Percentiles rank a stretch among this genome's conserved stretches.
Conservation (phyloP, 2,797 vertebrate genomes). For the Sebastes cheni region DNA sequence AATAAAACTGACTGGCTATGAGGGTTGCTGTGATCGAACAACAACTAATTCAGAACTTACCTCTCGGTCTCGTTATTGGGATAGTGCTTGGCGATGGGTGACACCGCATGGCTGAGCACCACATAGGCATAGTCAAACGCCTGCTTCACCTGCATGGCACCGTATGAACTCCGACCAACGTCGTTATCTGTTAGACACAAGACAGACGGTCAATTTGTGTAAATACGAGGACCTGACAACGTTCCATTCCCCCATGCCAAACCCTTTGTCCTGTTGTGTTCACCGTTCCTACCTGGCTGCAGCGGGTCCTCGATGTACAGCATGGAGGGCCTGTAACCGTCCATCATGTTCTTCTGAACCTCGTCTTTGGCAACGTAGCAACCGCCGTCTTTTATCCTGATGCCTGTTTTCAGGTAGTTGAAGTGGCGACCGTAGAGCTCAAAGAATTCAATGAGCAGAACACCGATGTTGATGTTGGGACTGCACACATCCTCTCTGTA, state of each 20-base stretch:
- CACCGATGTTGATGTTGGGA: slow-evolving; percentile 94
- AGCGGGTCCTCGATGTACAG: slow-evolving; percentile 97
- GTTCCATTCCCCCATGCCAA: not conserved
- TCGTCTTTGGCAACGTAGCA: slow-evolving; percentile 98
- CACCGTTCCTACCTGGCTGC: slow-evolving; percentile 88
- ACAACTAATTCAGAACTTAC: slow-evolving; percentile 55
- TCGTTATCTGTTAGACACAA: slow-evolving; percentile 87
- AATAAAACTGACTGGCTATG: not conserved
- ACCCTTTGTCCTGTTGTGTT: not conserved
- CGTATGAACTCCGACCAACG: slow-evolving; percentile 96
- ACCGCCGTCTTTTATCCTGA: slow-evolving; percentile 97
- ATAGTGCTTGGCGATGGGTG: slow-evolving; percentile 93
- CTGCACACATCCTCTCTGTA: slow-evolving; percentile 92
- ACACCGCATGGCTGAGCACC: slow-evolving; percentile 94
- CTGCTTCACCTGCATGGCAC: slow-evolving; percentile 99
- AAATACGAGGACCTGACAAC: not conserved
- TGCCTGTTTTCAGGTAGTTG: slow-evolving; percentile 98
- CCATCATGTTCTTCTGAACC: slow-evolving; percentile 96
- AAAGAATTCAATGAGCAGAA: slow-evolving; percentile 99
- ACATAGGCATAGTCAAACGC: slow-evolving; percentile 98
- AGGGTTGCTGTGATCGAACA: not conserved
- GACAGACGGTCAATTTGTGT: not conserved
- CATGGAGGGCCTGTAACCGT: slow-evolving; percentile 97
- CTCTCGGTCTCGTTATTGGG: slow-evolving; percentile 96
- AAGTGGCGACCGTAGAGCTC: slow-evolving; percentile 98